A percentile compares a stretch with the other conserved stretches of the same genome.
Conservation (phyloP, 2,797 vertebrate species). For the Poeciliopsis infans region DNA sequence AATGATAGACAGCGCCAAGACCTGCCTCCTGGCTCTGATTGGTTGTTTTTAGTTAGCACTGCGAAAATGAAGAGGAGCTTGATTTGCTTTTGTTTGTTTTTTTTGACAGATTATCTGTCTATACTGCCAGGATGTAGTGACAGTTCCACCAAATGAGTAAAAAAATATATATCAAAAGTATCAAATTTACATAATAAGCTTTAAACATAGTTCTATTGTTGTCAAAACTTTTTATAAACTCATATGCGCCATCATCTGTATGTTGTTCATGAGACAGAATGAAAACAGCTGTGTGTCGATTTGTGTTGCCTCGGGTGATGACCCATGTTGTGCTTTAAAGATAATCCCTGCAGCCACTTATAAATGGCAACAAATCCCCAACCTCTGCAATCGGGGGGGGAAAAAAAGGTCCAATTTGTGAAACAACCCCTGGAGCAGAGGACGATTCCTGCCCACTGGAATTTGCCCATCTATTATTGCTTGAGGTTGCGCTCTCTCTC, state of each 20-base stretch:
- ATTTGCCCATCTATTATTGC: slow-evolving; percentile 55
- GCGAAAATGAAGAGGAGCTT: no score
- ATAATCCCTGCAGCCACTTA: slow-evolving; percentile 23
- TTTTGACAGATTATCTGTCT: no score
- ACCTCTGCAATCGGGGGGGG: background rate
- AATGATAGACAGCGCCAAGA: no score
- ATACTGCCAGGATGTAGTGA: no score
- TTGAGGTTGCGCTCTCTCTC: slow-evolving; percentile 45
- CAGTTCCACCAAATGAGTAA: no score
- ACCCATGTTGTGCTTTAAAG: slow-evolving; percentile 9
- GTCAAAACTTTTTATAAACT: background rate
- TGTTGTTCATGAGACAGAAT: background rate
- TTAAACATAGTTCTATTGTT: background rate
- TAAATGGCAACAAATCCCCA: slow-evolving; percentile 29
- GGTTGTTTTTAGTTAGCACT: no score
- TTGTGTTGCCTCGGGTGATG: slow-evolving; percentile 6
- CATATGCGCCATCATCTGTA: background rate
- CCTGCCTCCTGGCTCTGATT: no score
- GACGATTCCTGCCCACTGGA: slow-evolving; percentile 42
- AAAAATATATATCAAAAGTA: no score
- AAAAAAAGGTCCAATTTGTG: slow-evolving; percentile 25
- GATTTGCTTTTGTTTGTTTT: no score
- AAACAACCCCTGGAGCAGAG: slow-evolving; percentile 16
- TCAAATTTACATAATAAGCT: no score
- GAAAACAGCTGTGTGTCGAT: background rate